Base-by-base conservation (phyloP, 2,113 vertebrate genomes). In the Heteronetta atricapilla region DNA sequence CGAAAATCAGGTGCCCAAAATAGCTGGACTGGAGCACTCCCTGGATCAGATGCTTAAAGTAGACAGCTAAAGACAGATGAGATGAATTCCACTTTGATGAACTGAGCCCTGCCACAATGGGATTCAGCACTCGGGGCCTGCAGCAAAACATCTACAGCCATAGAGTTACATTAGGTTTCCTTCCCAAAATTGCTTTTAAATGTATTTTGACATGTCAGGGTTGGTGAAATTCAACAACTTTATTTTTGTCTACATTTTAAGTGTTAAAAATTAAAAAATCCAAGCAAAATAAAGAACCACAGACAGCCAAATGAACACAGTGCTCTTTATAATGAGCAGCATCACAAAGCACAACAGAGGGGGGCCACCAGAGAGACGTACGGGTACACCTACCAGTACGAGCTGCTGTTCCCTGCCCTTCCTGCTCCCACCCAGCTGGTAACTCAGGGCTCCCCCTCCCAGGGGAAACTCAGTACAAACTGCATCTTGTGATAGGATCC, bases 61-160 rank as follows among this genome's bases (percentile, higher is more conserved):
- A 87, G 58, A 77, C 59, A 88, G 68, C 33, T 58, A 74, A 55
- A 90, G 59, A 58, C 13, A 83, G 86, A 74, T 18, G 36, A 92
- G 40, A 86, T n/a, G 2, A 94, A 89, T 31, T 63, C 56, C 62
- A 74, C 40, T 83, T 82, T 5, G 50, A 48, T 8, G 26, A 88
- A 82, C 68, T 6, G 42, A 91, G 70, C 34, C 38, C 52, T 68
- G 46, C 19, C 13, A 0, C 12, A 31, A 72, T 16, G 44, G 48
- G 33, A 80, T 53, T 68, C 82, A 72, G 56, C 66, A 50, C 23
- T 36, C 13, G 16, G 26, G 31, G 53, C 53, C 50, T 81, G 36
- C 74, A 82, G 67, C 58, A 85, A 62, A 67, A 26, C 21, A 68
- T 10, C 14, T 40, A 55, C n/a, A 70, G 11, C 46, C 28, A 78